Evolutionary conservation across 2,888 invertebrate species (phyloP).

Genomic region (Epistrophella euchroma): DNA sequence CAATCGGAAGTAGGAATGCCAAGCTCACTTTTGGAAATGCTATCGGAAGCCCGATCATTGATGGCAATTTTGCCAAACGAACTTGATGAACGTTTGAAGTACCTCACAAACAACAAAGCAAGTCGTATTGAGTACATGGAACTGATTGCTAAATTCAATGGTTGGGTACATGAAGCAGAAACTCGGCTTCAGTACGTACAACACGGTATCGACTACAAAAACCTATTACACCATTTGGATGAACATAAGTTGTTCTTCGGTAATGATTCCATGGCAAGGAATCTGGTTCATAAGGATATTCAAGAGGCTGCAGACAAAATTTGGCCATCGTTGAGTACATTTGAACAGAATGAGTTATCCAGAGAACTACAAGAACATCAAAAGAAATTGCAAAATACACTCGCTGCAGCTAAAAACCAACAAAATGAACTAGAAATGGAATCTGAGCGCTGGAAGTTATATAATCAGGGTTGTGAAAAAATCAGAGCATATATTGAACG

Average conservation of each 20-base stretch:
- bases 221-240: constrained; percentile 91
- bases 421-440: constrained; percentile 92
- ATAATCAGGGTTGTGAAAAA: constrained; percentile 90
- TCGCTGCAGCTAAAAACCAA: constrained; percentile 92
- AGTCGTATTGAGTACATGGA: constrained; percentile 91
- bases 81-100: constrained; percentile 91
- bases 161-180: constrained; percentile 93
- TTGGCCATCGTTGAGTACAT: constrained; percentile 92
- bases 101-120: constrained; percentile 90
- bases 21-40: constrained; percentile 91
- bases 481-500: constrained; percentile 90
- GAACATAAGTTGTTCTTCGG: constrained; percentile 95
- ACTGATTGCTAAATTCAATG: constrained; percentile 90
- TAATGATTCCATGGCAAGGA: constrained; percentile 90
- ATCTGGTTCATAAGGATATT: constrained; percentile 91
- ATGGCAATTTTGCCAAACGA: constrained; percentile 91
- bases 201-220: constrained; percentile 94
- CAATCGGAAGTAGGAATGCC: constrained; percentile 92
- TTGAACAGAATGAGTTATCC: constrained; percentile 93
- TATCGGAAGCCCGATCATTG: constrained; percentile 92
- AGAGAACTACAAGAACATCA: constrained; percentile 92
- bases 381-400: constrained; percentile 91
- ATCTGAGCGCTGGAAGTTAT: constrained; percentile 93
- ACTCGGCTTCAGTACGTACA: constrained; percentile 90
- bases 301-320: constrained; percentile 94